Percentiles rank a stretch among this genome's conserved stretches.
phyloP scores from a whole-genome alignment of 1,140 invertebrate genomes.

The Zaprionus inermis region DNA sequence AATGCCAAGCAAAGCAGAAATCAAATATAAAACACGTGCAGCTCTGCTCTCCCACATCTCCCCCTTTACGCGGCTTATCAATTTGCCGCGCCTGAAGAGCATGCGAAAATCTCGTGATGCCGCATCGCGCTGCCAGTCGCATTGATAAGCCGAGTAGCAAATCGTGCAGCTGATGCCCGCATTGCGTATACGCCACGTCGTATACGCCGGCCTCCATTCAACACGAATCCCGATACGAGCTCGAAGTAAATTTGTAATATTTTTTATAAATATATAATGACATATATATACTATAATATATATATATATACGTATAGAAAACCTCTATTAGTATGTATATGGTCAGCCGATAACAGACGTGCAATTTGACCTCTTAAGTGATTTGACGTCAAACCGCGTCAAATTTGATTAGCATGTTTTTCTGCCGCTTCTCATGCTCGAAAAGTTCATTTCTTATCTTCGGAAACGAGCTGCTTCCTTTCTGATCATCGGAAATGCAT shows the following conservation, averaged over 20 bases:
- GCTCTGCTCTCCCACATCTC: not conserved
- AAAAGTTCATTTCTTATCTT: conserved; percentile 1
- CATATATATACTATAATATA: not conserved
- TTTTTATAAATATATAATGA: not conserved
- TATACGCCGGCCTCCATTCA: not conserved
- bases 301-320: not conserved
- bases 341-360: not conserved
- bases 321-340: not conserved
- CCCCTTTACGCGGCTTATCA: conserved; percentile 19
- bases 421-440: not conserved
- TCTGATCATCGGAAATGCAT: not conserved
- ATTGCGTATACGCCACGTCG: conserved; percentile 52
- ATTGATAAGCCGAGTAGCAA: conserved; percentile 43
- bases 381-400: conserved; percentile 1
- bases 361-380: not conserved
- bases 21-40: conserved; percentile 42
- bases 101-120: conserved; percentile 45
- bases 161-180: conserved; percentile 15
- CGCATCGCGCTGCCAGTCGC: not conserved
- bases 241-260: not conserved
- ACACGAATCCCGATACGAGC: conserved; percentile 1
- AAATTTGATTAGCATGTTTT: not conserved
- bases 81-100: conserved; percentile 9
- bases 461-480: too few relatives aligned
- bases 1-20: not conserved